phyloP scores from a whole-genome alignment of 2,797 vertebrate species.

The Danio kyathit region DNA sequence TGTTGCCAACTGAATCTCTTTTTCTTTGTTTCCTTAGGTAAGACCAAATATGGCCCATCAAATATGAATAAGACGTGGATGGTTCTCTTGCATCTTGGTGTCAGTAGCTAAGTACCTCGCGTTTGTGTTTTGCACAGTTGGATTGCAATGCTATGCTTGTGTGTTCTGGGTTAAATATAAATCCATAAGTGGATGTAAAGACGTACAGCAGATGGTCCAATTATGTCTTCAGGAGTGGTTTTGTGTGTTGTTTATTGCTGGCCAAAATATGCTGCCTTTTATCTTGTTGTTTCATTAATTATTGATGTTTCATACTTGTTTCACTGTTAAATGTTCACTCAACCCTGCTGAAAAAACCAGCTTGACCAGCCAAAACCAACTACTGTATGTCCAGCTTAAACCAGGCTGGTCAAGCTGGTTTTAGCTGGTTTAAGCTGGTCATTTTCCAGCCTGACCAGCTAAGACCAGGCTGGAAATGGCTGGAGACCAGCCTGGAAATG shows the following conservation, averaged over 20 bases:
- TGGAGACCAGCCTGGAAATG: too few relatives aligned
- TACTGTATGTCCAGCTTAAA: too few relatives aligned
- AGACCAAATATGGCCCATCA: constrained; percentile 69
- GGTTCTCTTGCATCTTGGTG: constrained; percentile 33
- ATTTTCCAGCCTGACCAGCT: too few relatives aligned
- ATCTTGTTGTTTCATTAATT: background rate
- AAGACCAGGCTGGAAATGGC: too few relatives aligned
- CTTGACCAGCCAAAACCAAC: too few relatives aligned
- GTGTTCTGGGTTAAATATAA: background rate
- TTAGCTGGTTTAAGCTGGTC: too few relatives aligned
- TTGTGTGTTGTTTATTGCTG: background rate
- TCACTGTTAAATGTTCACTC: background rate
- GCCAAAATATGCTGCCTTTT: background rate
- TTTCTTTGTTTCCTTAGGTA: constrained; percentile 73
- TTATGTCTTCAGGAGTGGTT: constrained; percentile 1
- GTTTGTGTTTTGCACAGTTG: constrained; percentile 13
- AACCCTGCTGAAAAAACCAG: too few relatives aligned
- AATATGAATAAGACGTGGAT: constrained; percentile 62
- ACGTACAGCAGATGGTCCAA: background rate
- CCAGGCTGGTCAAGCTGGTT: too few relatives aligned
- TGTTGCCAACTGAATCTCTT: constrained; percentile 44
- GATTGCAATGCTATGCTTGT: constrained; percentile 1
- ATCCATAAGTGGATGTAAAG: background rate
- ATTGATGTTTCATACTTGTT: background rate
- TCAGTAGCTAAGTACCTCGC: constrained; percentile 49